Percentiles rank a stretch among this genome's conserved stretches.
phyloP scores from a whole-genome alignment of 2,113 vertebrate genomes.

The Oreocharis arfaki region DNA sequence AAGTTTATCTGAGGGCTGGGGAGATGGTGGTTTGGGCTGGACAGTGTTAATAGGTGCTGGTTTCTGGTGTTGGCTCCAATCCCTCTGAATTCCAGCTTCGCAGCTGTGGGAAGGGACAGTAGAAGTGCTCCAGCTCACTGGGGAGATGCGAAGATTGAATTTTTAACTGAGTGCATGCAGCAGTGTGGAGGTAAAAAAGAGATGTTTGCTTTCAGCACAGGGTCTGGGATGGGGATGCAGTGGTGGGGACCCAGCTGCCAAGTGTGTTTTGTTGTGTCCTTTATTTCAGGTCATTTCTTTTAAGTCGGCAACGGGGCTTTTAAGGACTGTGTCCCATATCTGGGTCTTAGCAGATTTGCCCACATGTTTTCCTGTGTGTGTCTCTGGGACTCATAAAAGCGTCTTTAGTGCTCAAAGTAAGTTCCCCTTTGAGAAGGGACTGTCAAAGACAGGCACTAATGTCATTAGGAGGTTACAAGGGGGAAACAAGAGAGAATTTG shows the following conservation, averaged over 20 bases:
- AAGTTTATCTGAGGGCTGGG: fast-evolving
- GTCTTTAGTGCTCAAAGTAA: conserved; percentile 11
- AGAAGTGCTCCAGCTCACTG: not conserved
- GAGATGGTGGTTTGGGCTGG: not conserved
- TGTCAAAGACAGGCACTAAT: conserved; percentile 44
- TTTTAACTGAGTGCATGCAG: not conserved
- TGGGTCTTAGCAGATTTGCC: conserved; percentile 49
- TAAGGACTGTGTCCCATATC: conserved; percentile 52
- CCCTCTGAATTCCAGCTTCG: not conserved
- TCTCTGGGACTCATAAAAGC: conserved; percentile 42
- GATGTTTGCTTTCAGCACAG: not conserved
- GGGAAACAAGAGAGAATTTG: conserved; percentile 57
- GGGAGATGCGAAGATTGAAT: not conserved
- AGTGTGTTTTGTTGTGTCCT: not conserved
- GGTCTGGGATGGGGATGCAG: not conserved
- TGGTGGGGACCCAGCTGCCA: not conserved
- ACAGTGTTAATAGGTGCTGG: not conserved
- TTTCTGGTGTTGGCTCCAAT: not conserved
- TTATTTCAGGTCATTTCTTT: not conserved
- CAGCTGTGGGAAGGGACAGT: not conserved
- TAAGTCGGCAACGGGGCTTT: not conserved
- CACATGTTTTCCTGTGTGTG: not conserved
- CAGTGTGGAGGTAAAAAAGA: not conserved
- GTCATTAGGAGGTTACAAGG: conserved; percentile 63
- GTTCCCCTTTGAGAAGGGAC: conserved; percentile 20